These are phyloP conservation scores for Datnioides undecimradiatus DNA, from an alignment of 2,113 vertebrate genomes.

Conservation along the genomic window DNA sequence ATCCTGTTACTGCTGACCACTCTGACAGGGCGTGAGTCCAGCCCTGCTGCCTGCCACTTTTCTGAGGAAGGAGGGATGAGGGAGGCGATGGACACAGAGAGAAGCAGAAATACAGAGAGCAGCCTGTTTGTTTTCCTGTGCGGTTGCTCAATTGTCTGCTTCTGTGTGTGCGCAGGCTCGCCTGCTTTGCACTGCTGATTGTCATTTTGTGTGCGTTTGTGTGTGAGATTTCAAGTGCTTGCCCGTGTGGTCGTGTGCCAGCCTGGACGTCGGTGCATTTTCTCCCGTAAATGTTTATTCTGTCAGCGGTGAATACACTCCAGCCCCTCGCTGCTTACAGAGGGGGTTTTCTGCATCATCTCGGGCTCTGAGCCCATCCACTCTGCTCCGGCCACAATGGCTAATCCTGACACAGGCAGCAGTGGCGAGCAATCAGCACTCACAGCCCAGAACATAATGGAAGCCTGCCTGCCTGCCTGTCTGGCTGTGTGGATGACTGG, in stretches of 20 bases:
- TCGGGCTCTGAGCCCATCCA: constrained; percentile 58
- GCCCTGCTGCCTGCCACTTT: constrained; percentile 40
- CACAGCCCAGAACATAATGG: constrained; percentile 62
- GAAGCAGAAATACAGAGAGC: not conserved
- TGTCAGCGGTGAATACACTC: constrained; percentile 53
- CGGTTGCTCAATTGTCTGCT: constrained; percentile 8
- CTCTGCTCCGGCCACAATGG: constrained; percentile 65
- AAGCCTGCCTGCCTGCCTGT: constrained; percentile 56
- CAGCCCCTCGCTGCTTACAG: constrained; percentile 55
- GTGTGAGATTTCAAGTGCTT: constrained; percentile 29
- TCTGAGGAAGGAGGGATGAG: constrained; percentile 6
- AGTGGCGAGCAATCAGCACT: constrained; percentile 62
- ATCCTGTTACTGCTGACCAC: constrained; percentile 79
- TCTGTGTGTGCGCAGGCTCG: not conserved
- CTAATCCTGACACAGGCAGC: constrained; percentile 70
- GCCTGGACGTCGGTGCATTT: constrained; percentile 25
- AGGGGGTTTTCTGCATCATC: constrained; percentile 50
- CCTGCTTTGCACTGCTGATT: not conserved
- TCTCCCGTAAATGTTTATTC: constrained; percentile 62
- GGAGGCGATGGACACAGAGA: constrained; percentile 17
- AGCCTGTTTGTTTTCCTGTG: constrained; percentile 30
- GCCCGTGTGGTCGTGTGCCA: constrained; percentile 21
- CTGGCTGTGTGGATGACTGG: constrained; percentile 56
- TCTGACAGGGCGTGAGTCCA: constrained; percentile 58
- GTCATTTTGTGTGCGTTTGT: not conserved